Conservation (phyloP, 92 coral and sea anemone genomes). For the Phenganax marumi region DNA sequence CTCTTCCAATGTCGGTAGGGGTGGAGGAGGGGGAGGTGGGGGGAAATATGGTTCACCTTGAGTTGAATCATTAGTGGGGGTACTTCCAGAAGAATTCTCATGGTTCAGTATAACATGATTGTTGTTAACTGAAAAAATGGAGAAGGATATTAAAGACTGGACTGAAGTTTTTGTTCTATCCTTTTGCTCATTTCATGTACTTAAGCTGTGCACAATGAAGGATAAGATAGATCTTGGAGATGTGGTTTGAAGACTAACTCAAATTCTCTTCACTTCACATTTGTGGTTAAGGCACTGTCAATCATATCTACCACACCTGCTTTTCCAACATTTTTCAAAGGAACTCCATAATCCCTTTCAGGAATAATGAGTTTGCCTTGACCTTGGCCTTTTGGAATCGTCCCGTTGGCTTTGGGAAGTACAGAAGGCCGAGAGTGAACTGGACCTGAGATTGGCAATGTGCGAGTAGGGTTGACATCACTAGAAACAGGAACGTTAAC, state of each 20-base stretch:
- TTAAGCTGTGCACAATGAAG: no score
- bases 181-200: no score
- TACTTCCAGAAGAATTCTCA: background rate
- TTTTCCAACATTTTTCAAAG: background rate
- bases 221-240: no score
- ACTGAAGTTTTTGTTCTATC: no score
- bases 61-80: no score
- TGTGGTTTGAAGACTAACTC: no score
- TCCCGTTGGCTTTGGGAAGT: constrained; percentile 23
- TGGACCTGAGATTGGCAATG: constrained; percentile 31
- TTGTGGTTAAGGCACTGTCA: no score
- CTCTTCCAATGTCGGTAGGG: constrained; percentile 26
- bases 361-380: constrained; percentile 20
- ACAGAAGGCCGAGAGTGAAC: constrained; percentile 29
- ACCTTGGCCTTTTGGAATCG: background rate
- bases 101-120: constrained; percentile 10
- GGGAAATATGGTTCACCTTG: constrained; percentile 18
- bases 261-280: no score
- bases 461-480: constrained; percentile 26
- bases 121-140: constrained; percentile 28
- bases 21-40: constrained; percentile 66
- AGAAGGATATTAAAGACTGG: background rate
- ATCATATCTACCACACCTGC: background rate
- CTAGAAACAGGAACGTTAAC: background rate
- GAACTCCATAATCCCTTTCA: constrained; percentile 35